Evolutionary conservation across 2,888 invertebrate genomes (phyloP), one percentile per base, ranked within the genome.

Genomic region (Lasioglossum calceatum): DNA sequence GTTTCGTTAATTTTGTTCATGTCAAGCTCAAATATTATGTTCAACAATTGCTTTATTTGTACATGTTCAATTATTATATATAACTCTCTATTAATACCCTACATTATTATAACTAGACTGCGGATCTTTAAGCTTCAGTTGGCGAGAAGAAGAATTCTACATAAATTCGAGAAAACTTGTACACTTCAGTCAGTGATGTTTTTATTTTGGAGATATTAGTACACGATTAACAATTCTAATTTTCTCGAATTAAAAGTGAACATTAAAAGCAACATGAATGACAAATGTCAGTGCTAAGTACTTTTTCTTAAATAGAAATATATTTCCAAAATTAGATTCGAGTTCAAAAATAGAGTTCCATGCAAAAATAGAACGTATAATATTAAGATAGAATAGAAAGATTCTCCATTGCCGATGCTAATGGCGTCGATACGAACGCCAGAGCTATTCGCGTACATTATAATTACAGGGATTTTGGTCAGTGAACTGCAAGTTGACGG

Each of bases 401-500:
- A 12, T 16, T 36, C 32, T 1, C 14, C 10, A 32, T 47, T 72
- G 8, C 23, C 2, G 23, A 0, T 23, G 23, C 67, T 84, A 73
- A 73, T 50, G 73, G 74, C 58, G 72, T 72, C 44, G 27, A 77
- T 77, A 58, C 67, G 23, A 32, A 54, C 39, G 27, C 27, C 23
- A 44, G 73, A 54, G 44, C 39, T 67, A 58, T 70, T 81, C 84
- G 54, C 50, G 67, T 16, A 73, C 64, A 44, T 67, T 54, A 74
- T 67, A 84, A 84, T 80, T 82, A 58, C 32, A 39, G 82, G 23
- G 64, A 84, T 44, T 82, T 74, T 58, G 77, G 77, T 47, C 67
- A 77, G 67, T 84, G 82, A 82, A 64, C 77, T 23, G 64, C 36
- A 23, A 73, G 50, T 82, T 74, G 73, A 74, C 73, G 47, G 67